Percentiles rank a stretch among this genome's conserved stretches.
phyloP scores from a whole-genome alignment of 1,140 invertebrate genomes.

The Ips nitidus region DNA sequence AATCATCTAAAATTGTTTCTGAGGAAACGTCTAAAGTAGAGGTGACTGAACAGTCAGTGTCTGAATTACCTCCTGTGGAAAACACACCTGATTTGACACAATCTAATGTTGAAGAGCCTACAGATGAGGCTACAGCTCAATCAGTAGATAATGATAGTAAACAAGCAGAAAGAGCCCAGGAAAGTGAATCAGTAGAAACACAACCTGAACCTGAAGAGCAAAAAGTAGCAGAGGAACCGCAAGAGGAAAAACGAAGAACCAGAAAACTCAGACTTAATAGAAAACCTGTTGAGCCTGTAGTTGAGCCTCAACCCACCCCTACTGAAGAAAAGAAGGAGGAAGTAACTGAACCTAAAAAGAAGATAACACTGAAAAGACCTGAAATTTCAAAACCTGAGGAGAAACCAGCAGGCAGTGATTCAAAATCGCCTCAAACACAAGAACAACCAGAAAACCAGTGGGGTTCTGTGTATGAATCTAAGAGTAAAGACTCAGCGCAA shows the following conservation, averaged over 20 bases:
- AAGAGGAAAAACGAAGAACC: not conserved
- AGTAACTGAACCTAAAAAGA: constrained; percentile 11
- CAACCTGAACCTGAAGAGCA: too few species aligned
- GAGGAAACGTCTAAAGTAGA: constrained; percentile 20
- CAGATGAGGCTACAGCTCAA: not conserved
- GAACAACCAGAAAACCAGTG: constrained; percentile 21
- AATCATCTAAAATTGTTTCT: constrained; percentile 14
- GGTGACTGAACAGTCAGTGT: not conserved
- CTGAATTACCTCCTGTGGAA: constrained; percentile 2
- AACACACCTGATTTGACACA: constrained; percentile 3
- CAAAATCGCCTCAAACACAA: constrained; percentile 12
- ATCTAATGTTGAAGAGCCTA: not conserved
- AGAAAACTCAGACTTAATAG: constrained; percentile 16
- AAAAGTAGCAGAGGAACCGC: not conserved
- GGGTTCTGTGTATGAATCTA: constrained; percentile 17
- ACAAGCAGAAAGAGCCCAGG: constrained; percentile 1
- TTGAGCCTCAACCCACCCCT: too few species aligned
- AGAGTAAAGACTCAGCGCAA: not conserved
- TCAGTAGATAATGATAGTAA: not conserved
- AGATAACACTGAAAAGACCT: constrained; percentile 15
- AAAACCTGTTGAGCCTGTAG: not conserved
- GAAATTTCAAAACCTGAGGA: constrained; percentile 26
- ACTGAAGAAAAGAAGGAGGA: constrained; percentile 16
- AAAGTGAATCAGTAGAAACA: not conserved
- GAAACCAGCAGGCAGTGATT: constrained; percentile 1